Percentiles rank a stretch among this genome's conserved stretches.
Evolutionary conservation across 2,888 invertebrate genomes (phyloP).

Genomic region (Lepidochrysops patricia): DNA sequence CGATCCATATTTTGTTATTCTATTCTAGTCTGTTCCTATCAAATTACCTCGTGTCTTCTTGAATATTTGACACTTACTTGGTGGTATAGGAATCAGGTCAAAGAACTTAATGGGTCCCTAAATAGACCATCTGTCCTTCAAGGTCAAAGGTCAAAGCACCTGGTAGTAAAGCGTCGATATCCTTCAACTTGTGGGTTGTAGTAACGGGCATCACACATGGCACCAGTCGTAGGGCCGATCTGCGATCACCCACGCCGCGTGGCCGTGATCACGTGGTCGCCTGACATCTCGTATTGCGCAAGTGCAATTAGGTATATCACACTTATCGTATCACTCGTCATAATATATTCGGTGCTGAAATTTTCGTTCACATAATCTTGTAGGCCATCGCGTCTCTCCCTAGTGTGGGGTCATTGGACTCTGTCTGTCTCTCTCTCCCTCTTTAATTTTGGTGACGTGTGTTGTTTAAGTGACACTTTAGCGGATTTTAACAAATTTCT

Average conservation of each 20-base stretch:
- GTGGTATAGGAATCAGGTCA: not conserved
- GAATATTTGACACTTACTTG: not conserved
- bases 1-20: not conserved
- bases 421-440: not conserved
- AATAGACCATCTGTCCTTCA: not conserved
- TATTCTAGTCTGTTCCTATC: not conserved
- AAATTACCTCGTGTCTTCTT: not conserved
- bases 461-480: not conserved
- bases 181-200: not conserved
- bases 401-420: conserved; percentile 10
- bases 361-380: not conserved
- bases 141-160: not conserved
- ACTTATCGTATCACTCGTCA: not conserved
- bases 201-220: conserved; percentile 48
- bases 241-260: conserved; percentile 52
- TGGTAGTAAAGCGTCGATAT: not conserved
- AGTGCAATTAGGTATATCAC: conserved; percentile 31
- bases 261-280: conserved; percentile 54
- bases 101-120: not conserved
- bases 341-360: not conserved
- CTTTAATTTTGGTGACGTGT: not conserved
- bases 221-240: conserved; percentile 45
- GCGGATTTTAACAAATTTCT: not conserved
- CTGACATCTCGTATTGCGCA: conserved; percentile 45
- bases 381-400: not conserved